Percentiles rank a stretch among this genome's conserved stretches.
These are phyloP conservation scores for Salvator merianae DNA, from an alignment of 2,113 vertebrate genomes.

Conservation along the genomic window DNA sequence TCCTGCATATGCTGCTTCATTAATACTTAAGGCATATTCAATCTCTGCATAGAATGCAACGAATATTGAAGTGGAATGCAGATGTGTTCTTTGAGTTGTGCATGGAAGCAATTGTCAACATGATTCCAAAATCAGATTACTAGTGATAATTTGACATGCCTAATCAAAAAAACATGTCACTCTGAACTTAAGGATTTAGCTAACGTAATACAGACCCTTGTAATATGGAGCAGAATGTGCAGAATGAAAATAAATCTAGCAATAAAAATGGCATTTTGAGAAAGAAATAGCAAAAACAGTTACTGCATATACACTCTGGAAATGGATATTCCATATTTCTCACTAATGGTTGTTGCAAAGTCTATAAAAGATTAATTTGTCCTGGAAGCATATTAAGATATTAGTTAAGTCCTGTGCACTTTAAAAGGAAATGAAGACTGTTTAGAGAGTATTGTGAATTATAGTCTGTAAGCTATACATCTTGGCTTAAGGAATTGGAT, in stretches of 20 bases:
- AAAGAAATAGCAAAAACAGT: background rate
- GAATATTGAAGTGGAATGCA: background rate
- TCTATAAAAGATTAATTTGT: background rate
- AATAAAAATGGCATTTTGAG: background rate
- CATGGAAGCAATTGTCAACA: background rate
- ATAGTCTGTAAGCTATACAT: background rate
- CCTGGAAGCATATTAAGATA: background rate
- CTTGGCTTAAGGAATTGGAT: background rate
- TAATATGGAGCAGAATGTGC: background rate
- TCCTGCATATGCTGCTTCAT: too few relatives aligned
- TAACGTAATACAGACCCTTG: background rate
- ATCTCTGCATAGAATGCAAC: rapidly evolving
- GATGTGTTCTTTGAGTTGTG: background rate
- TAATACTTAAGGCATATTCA: background rate
- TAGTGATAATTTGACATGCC: background rate
- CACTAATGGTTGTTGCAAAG: background rate
- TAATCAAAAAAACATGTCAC: background rate
- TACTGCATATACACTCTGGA: background rate
- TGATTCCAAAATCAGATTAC: background rate
- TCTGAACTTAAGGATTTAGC: background rate
- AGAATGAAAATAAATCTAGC: background rate
- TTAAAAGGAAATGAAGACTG: background rate
- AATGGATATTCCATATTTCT: background rate
- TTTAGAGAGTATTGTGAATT: background rate
- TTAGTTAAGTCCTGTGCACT: background rate